Evolutionary conservation across 2,888 invertebrate species (phyloP).

Genomic region (Cephus sareptanus): DNA sequence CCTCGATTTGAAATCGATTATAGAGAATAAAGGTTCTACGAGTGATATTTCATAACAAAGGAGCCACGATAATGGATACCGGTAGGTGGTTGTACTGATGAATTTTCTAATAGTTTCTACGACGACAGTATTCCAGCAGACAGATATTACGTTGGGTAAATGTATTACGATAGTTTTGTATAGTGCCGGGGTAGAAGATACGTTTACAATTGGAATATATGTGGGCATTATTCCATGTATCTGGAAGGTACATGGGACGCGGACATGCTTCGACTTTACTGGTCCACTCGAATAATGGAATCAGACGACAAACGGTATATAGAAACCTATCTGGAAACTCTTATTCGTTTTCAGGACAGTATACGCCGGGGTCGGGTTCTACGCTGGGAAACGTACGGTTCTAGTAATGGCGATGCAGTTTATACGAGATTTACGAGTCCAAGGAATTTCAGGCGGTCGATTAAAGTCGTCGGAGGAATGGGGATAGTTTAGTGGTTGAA

Average conservation of each 20-base stretch:
- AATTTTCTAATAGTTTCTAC: not conserved
- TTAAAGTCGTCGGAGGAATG: not conserved
- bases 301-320: not conserved
- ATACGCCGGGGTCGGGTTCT: not conserved
- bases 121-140: not conserved
- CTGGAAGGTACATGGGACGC: not conserved
- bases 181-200: not conserved
- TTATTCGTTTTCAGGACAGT: not conserved
- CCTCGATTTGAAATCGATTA: too few species aligned
- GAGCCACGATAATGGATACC: not conserved
- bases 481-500: constrained; percentile 6
- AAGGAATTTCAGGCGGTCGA: not conserved
- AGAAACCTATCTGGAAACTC: not conserved
- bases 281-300: constrained; percentile 21
- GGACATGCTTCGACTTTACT: not conserved
- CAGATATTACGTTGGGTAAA: not conserved
- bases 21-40: not conserved
- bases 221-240: not conserved
- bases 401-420: not conserved
- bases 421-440: not conserved
- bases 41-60: not conserved
- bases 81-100: not conserved
- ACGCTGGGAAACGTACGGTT: constrained; percentile 11
- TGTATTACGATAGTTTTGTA: not conserved
- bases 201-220: not conserved